phyloP scores from a whole-genome alignment of 2,113 vertebrate species.

The Brienomyrus longianalis region DNA sequence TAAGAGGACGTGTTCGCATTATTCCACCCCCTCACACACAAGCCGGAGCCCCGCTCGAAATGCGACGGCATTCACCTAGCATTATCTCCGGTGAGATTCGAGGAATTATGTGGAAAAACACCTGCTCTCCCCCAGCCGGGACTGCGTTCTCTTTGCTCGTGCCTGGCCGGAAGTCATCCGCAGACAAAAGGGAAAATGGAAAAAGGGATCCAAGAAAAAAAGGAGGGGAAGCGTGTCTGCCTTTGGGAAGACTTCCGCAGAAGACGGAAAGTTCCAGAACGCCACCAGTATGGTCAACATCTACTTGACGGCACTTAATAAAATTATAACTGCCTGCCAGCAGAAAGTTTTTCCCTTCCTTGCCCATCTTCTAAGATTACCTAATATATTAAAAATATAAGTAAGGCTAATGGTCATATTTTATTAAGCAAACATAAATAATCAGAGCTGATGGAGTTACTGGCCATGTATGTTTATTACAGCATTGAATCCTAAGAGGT shows the following conservation, averaged over 20 bases:
- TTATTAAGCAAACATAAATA: not conserved
- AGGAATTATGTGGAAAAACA: conserved; percentile 15
- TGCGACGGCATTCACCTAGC: conserved; percentile 32
- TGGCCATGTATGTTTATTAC: not conserved
- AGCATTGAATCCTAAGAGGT: not conserved
- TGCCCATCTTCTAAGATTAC: not conserved
- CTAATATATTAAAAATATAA: not conserved
- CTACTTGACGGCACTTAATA: not conserved
- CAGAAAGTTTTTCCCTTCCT: not conserved
- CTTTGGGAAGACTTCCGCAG: not conserved
- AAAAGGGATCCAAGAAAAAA: not conserved
- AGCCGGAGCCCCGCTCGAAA: conserved; percentile 23
- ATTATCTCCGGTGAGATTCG: conserved; percentile 28
- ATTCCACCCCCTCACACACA: conserved; percentile 35
- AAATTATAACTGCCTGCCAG: not conserved
- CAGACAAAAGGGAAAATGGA: not conserved
- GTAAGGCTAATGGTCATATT: not conserved
- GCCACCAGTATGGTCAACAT: not conserved
- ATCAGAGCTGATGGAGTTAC: not conserved
- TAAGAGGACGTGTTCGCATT: conserved; percentile 28
- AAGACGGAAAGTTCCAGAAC: not conserved
- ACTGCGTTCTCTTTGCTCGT: not conserved
- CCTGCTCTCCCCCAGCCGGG: not conserved
- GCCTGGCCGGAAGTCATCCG: not conserved
- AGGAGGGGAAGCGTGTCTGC: not conserved